Conservation (phyloP, 2,888 invertebrate species). For the Monochamus alternatus region DNA sequence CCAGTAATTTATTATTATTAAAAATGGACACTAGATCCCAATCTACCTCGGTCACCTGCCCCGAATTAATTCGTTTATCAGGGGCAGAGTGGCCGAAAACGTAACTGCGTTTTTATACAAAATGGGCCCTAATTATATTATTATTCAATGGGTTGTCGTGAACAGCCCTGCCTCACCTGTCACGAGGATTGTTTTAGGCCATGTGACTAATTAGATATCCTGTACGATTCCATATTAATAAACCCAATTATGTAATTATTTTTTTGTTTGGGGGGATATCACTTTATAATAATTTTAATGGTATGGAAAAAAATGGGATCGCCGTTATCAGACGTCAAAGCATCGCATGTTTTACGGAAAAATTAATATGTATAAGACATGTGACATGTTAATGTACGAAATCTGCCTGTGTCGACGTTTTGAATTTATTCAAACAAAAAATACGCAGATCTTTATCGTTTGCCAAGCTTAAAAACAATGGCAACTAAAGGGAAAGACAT, state of each 20-base stretch:
- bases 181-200: slow-evolving; percentile 27
- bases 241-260: slow-evolving; percentile 4
- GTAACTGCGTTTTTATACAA: slow-evolving; percentile 42
- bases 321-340: too few relatives aligned
- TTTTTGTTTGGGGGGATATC: background rate
- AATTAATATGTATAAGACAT: too few relatives aligned
- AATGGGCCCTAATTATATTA: slow-evolving; percentile 39
- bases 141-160: slow-evolving; percentile 37
- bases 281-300: too few relatives aligned
- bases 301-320: too few relatives aligned
- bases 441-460: too few relatives aligned
- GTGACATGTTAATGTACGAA: too few relatives aligned
- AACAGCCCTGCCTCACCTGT: slow-evolving; percentile 38
- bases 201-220: slow-evolving; percentile 5
- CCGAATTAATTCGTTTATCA: slow-evolving; percentile 39
- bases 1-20: slow-evolving; percentile 12
- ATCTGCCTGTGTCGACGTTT: too few relatives aligned
- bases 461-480: too few relatives aligned
- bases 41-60: slow-evolving; percentile 38
- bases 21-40: background rate
- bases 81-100: slow-evolving; percentile 36
- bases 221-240: background rate
- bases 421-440: too few relatives aligned
- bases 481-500: too few relatives aligned
- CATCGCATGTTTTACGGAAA: too few relatives aligned